Base-by-base conservation (phyloP, 2,113 vertebrate genomes). In the Xenopus borealis region DNA sequence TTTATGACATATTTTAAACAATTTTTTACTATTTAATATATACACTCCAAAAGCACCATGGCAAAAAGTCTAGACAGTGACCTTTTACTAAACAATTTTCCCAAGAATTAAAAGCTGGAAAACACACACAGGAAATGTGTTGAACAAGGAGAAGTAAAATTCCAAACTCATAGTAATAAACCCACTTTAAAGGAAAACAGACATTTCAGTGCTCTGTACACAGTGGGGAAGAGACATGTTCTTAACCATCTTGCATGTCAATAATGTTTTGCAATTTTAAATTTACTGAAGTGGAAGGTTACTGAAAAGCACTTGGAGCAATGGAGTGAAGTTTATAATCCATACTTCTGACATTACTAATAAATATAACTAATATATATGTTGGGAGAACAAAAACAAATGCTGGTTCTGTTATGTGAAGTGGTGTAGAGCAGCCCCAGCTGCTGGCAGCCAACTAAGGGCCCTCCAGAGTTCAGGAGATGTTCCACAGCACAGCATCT, bases 381-480 rank as follows among this genome's bases (percentile, higher is more conserved):
- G 2, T 16, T 19, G 12, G 40, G n/a, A 18, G 11, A 66, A 12
- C 40, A 19, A 40, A n/a, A 66, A 16, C n/a, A 12, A 14, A 62
- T 17, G 30, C 62, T 45, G 3, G 16, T 66, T 73, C 23, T 57
- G n/a, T 62, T 57, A n/a, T 66, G 50, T 57, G 72, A 66, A 73
- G 72, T 40, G 71, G 16, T 65, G 50, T 59, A 66, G 50, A 46
- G 50, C 30, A 20, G 62, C n/a, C 62, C 45, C 62, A 74, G 72
- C 63, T 66, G 72, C 33, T 74, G 63, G 44, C 63, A 40, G 50
- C n/a, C 63, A 7, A 66, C 50, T 57, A 14, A 62, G 63, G 63
- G 50, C 30, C 30, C 72, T 66, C 52, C 33, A 45, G 33, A 55
- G 62, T 23, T 12, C 30, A 10, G 33, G 18, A 66, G 12, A 19